phyloP scores from a whole-genome alignment of 30 jellyfish, hydroid and myxozoan species.

The Cassiopea xamachana region DNA sequence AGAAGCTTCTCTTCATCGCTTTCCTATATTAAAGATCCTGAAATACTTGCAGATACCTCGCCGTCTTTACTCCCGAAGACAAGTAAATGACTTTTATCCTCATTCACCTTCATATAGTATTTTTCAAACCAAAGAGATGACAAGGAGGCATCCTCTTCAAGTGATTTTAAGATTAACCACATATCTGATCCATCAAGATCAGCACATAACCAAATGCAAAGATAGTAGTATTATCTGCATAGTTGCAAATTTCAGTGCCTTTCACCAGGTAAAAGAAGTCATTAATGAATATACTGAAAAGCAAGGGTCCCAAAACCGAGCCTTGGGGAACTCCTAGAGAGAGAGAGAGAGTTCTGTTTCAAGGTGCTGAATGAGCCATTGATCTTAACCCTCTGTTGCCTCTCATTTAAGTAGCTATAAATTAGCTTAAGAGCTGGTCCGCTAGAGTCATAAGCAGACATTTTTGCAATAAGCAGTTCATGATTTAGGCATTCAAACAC shows the following conservation, averaged over 20 bases:
- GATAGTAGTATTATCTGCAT: conserved; percentile 35
- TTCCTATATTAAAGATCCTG: conserved; percentile 29
- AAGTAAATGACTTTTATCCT: conserved; percentile 44
- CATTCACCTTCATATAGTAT: conserved; percentile 54
- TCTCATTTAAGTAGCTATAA: conserved; percentile 9
- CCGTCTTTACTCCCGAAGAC: conserved; percentile 52
- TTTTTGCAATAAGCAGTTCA: conserved; percentile 41
- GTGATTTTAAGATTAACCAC: conserved; percentile 50
- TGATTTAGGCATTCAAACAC: conserved; percentile 51
- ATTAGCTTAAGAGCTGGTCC: conserved; percentile 16
- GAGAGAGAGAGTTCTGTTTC: not conserved
- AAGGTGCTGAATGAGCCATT: conserved; percentile 37
- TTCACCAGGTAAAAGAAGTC: conserved; percentile 39
- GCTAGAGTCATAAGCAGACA: conserved; percentile 52
- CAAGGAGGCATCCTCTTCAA: conserved; percentile 50
- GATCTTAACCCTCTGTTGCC: conserved; percentile 12
- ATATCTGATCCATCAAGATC: conserved; percentile 1
- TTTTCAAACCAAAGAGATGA: conserved; percentile 55
- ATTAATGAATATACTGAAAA: conserved; percentile 1
- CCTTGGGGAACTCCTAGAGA: conserved; percentile 32
- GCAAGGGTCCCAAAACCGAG: conserved; percentile 63
- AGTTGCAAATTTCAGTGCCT: conserved; percentile 45
- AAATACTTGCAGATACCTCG: conserved; percentile 18
- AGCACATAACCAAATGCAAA: conserved; percentile 6
- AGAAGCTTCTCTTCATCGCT: too few relatives aligned